Evolutionary conservation across 2,797 vertebrate genomes (phyloP), one percentile per base, ranked within the genome.

Genomic region (Mus spretus): DNA sequence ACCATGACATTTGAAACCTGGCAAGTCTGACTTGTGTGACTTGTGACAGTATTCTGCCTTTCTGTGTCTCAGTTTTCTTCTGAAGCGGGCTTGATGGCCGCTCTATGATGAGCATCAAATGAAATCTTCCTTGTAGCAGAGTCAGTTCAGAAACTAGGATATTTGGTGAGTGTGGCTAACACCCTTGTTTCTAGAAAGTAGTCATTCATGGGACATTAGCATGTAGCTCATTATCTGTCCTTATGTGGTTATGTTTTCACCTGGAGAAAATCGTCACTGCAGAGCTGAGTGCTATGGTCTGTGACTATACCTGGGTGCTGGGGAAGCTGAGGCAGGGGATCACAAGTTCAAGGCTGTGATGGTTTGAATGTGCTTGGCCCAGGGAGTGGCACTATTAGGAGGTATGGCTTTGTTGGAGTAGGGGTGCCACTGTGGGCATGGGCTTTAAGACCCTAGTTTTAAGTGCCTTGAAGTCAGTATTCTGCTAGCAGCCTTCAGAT

Each of bases 101-200:
- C 53, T 59, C 26, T 70, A 2, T 1, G 10, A 17, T 28, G 31
- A 92, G 6, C 22, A 8, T 24, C 24, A 13, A 50, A 61, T 72
- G 75, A 34, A 55, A 20, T 89, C 31, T 1, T 50, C n/a, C 13
- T n/a, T 88, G 15, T n/a, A 55, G 77, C 82, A 59, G 6, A 26
- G 2, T 47, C 34, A 4, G 47, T 59, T 85, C 37, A 17, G 61
- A 77, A 57, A 17, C 78, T n/a, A 44, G n/a, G 78, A 40, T 14
- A 3, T 55, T 80, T 26, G n/a, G 40, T 28, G 63, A 79, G 15
- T 22, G 28, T 57, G 80, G 53, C 82, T 47, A 50, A 20, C 28
- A 50, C 37, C 65, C 83, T 65, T 11, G 13, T 15, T 91, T 93
- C 89, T 24, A 57, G 88, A 95, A 93, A 88, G n/a, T 17, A 20